Evolutionary conservation across 92 coral and sea anemone genomes (phyloP).

Genomic region (Heteractis magnifica): DNA sequence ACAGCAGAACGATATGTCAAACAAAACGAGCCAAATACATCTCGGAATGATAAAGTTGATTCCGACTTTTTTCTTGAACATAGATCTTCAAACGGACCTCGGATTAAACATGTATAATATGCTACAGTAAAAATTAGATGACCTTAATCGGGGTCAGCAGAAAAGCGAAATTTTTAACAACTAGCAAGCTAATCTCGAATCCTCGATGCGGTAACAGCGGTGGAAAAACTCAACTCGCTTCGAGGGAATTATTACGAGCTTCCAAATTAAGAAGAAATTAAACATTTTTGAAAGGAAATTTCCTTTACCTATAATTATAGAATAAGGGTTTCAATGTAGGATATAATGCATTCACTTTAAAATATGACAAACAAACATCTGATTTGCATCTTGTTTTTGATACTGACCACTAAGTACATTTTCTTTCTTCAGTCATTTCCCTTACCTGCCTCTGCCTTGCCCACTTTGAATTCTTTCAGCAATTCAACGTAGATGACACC

Average conservation of each 20-base stretch:
- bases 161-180: not conserved
- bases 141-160: not conserved
- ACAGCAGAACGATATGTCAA: conserved; percentile 6
- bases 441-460: conserved; percentile 81
- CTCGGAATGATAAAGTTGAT: not conserved
- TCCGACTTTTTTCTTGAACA: not conserved
- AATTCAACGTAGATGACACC: conserved; percentile 87
- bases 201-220: not conserved
- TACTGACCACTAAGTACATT: not conserved
- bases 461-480: conserved; percentile 64
- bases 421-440: not conserved
- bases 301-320: not conserved
- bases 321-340: not conserved
- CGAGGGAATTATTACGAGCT: not conserved
- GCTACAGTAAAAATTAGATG: not conserved
- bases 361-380: conserved; percentile 13
- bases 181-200: not conserved
- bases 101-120: not conserved
- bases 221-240: not conserved
- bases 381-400: conserved; percentile 40
- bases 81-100: not conserved
- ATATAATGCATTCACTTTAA: not conserved
- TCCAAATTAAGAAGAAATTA: not conserved
- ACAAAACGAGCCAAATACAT: not conserved
- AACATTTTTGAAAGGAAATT: not conserved